A percentile compares a stretch with the other conserved stretches of the same genome.
Evolutionary conservation across 2,888 invertebrate genomes (phyloP).

Genomic region (Amiota mariae): DNA sequence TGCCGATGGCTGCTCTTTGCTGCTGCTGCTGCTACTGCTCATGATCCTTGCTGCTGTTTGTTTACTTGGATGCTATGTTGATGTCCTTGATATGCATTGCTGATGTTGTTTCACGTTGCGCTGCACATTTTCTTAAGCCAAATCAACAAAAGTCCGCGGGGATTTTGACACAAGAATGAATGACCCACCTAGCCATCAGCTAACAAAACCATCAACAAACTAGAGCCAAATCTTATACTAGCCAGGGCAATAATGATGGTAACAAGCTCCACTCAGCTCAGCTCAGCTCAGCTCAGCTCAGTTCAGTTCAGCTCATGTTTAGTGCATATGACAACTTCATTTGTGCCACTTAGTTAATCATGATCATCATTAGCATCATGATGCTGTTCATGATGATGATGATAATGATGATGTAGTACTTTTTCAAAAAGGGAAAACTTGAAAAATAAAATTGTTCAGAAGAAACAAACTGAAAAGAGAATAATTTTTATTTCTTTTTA

Average conservation of each 20-base stretch:
- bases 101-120: constrained; percentile 20
- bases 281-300: too few relatives aligned
- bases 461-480: constrained; percentile 34
- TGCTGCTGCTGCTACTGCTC: not conserved
- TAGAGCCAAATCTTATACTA: too few relatives aligned
- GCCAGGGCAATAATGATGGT: too few relatives aligned
- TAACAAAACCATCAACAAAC: too few relatives aligned
- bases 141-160: constrained; percentile 8
- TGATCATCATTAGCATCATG: not conserved
- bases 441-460: constrained; percentile 51
- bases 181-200: too few relatives aligned
- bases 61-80: constrained; percentile 11
- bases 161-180: not conserved
- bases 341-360: not conserved
- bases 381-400: not conserved
- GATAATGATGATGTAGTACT: constrained; percentile 46
- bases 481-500: constrained; percentile 26
- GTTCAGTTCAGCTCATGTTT: constrained; percentile 5
- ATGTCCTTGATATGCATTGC: not conserved
- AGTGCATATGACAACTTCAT: constrained; percentile 25
- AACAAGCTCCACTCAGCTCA: too few relatives aligned
- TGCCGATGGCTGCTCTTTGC: constrained; percentile 20
- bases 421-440: constrained; percentile 56
- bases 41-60: not conserved
- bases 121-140: constrained; percentile 18